Conservation (phyloP, 2,797 vertebrate genomes). For the Xiphophorus birchmanni region DNA sequence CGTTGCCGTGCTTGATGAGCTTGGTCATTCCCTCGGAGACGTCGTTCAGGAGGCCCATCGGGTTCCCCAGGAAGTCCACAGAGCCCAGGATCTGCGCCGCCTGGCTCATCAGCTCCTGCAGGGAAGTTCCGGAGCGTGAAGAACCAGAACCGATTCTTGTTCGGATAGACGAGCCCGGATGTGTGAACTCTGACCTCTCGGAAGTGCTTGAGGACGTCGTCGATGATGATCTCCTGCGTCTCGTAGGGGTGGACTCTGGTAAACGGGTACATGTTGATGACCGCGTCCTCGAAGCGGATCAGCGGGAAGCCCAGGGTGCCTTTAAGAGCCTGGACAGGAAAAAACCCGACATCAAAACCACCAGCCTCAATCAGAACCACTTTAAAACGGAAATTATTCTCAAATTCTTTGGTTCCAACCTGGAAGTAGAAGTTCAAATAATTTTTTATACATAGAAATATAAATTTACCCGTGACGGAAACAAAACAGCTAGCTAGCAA, state of each 20-base stretch:
- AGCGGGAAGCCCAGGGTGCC: conserved; percentile 92
- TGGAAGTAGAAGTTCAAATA: no score
- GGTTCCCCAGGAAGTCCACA: conserved; percentile 97
- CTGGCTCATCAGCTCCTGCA: conserved; percentile 94
- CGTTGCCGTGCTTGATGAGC: conserved; percentile 95
- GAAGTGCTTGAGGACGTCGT: conserved; percentile 96
- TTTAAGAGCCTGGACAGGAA: conserved; percentile 84
- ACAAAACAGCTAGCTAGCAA: not conserved
- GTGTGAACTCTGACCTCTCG: conserved; percentile 85
- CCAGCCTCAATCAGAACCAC: not conserved
- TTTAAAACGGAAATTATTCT: not conserved
- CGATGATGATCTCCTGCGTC: conserved; percentile 96
- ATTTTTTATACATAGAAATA: no score
- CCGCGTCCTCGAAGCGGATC: conserved; percentile 94
- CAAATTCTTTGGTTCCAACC: no score
- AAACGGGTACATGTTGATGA: conserved; percentile 96
- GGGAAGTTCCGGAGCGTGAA: not conserved
- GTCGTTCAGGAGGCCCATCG: conserved; percentile 94
- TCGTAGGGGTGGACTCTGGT: conserved; percentile 97
- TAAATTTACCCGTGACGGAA: not conserved
- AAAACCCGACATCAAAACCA: no score
- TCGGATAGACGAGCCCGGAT: not conserved
- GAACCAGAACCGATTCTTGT: not conserved
- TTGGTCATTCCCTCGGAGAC: conserved; percentile 93
- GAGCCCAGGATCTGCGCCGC: conserved; percentile 96